Base-by-base conservation (phyloP, 2,113 vertebrate genomes). In the Zosterops borbonicus region DNA sequence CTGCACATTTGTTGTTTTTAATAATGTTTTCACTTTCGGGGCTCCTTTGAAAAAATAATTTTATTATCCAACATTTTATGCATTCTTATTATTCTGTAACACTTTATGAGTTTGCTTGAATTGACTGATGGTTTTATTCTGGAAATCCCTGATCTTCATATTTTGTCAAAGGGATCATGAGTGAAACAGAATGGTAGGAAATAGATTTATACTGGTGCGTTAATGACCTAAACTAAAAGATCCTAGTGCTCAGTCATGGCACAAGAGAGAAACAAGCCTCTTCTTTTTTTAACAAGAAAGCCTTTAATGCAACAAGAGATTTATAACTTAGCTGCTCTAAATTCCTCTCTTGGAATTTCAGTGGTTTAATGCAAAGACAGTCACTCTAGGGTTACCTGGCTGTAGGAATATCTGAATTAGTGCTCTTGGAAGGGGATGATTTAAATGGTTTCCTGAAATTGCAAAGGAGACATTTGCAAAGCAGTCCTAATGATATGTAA, bases 171-270 rank as follows among this genome's bases (percentile, higher is more conserved):
- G 27, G 67, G 7, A 12, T 56, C 63, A 29, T 42, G 49, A 71
- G 76, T 73, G 69, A 96, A 95, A 85, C 46, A 42, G 35, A 53
- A 44, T 27, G 62, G 73, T 60, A 73, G 74, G 77, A 93, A 64
- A 35, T 64, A 91, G 80, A 89, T 95, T 92, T 93, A 86, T 88
- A 47, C 19, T 50, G 41, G 39, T 71, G 28, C 90, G 55, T 87
- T 94, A 96, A 96, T 97, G 91, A 82, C 60, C 29, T 35, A 86
- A 52, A 46, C 22, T 90, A 58, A 74, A 91, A 52, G 37, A 55
- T 92, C 76, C 81, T 64, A 33, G 55, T 52, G 46, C 59, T 96
- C 68, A 42, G 20, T 63, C 33, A 24, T 79, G 83, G 73, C 68
- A 87, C 82, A 49, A 88, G 78, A 79, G 71, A 95, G 46, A 46